Base-by-base conservation (phyloP, 92 coral and sea anemone species). In the Bergia puertoricense region DNA sequence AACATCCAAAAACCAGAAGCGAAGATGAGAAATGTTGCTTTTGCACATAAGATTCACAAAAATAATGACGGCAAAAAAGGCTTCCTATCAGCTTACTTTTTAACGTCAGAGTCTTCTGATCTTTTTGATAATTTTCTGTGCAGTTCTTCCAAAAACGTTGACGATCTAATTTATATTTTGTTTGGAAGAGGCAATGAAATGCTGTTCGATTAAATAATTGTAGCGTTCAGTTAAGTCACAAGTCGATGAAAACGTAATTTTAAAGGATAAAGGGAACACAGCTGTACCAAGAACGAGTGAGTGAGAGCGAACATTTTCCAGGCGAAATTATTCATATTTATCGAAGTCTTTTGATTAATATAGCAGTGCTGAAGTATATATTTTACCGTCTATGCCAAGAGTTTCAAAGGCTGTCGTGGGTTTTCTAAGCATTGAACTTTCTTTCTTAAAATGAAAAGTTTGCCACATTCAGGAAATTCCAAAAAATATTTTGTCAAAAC, bases 131-230 rank as follows among this genome's bases (percentile, higher is more conserved):
- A 30, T 62, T 62, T 62, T 62, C 69, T 42, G 80, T n/a, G 51
- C 48, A 74, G 40, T 39, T 39, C 79, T 42, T 42, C 80, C 14
- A 42, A 40, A 43, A 74, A 15, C 10, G 22, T 38, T 39, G 42
- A 45, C 20, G 46, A 36, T 16, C 77, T 18, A 20, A 74, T 74
- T 37, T 8, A 37, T 2, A 42, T 43, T 76, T 42, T 76, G 42
- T 14, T 41, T 62, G n/a, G 69, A 16, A 62, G 38, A 76, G 23
- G 38, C 79, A 76, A 42, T 39, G 79, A 76, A 76, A 10, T 18
- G 30, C 42, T 42, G n/a, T n/a, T 76, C 36, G 79, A 41, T 51
- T 76, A 76, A 45, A 76, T n/a, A 76, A 16, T 76, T 76, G 46
- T 76, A 76, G 36, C 30, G 51, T 42, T 15, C 51, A 42, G 9